Percentiles rank a stretch among this genome's conserved stretches.
Conservation (phyloP, 2,113 vertebrate species). For the Centropus bengalensis region DNA sequence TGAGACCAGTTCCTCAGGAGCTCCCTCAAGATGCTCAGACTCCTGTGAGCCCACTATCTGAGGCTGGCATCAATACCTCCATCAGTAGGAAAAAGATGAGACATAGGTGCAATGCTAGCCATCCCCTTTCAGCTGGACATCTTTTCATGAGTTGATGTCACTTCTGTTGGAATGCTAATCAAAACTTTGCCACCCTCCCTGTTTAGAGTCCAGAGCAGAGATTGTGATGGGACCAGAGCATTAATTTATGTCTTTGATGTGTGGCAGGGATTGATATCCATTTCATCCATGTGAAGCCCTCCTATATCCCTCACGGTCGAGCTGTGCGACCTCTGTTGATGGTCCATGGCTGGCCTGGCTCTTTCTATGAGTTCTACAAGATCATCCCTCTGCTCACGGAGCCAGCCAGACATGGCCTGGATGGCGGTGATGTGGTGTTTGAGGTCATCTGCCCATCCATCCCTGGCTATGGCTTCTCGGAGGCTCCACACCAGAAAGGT, state of each 20-base stretch:
- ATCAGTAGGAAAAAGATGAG: background rate
- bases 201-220: background rate
- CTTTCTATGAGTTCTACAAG: conserved; percentile 90
- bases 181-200: background rate
- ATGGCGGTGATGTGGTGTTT: conserved; percentile 74
- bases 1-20: background rate
- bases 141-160: background rate
- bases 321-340: conserved; percentile 82
- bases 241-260: conserved; percentile 30
- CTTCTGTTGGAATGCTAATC: background rate
- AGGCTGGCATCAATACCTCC: background rate
- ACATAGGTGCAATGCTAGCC: background rate
- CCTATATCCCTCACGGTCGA: conserved; percentile 58
- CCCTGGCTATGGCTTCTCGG: conserved; percentile 89
- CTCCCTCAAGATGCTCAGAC: background rate
- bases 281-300: conserved; percentile 84
- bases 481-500: conserved; percentile 82
- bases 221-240: background rate
- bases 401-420: conserved; percentile 1
- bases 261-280: conserved; percentile 86
- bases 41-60: background rate
- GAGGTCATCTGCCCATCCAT: conserved; percentile 91
- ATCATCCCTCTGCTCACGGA: conserved; percentile 86
- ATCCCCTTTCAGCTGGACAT: background rate
- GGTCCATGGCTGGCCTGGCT: conserved; percentile 91